Evolutionary conservation across 2,888 invertebrate species (phyloP), one percentile per base, ranked within the genome.

Genomic region (Drosophila greeni): DNA sequence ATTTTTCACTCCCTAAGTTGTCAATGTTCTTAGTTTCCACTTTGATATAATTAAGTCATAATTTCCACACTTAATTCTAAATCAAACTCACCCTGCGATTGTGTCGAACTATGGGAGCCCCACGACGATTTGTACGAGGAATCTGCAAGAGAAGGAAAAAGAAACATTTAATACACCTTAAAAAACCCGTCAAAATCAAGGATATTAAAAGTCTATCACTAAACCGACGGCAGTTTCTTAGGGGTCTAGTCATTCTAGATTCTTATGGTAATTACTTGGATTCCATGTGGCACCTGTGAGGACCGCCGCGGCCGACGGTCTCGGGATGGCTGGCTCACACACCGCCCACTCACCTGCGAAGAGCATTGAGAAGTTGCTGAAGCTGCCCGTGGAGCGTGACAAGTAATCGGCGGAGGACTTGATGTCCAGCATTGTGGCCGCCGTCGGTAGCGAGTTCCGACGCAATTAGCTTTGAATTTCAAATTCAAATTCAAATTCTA

Each of bases 331-430:
- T 74, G 79, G 75, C 54, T 83, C 83, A 74, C 82, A 82, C 83
- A 81, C 69, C 53, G 76, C 75, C 78, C 72, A 84, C 88, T 87
- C 93, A 95, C 95, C 95, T 90, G 95, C 95, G 91, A 96, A 96
- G 87, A 97, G 92, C 96, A 97, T 96, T 90, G 96, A 96, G 92
- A 97, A 95, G 91, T 96, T 96, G 90, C 96, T 95, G 90, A 97
- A 96, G 73, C 96, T 95, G 88, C 95, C 95, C 75, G 89, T 87
- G 89, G 95, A 94, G 90, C 95, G 93, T 90, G 93, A 93, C 88
- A 96, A 92, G 91, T 96, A 96, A 92, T 96, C 95, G 90, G 95
- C 94, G 86, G 95, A 94, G 85, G 95, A 94, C 90, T 96, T 96
- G 88, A 96, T 95, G 92, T 96, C 96, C 91, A 96, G 92, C 96